phyloP scores from a whole-genome alignment of 2,888 invertebrate genomes.

The Aphodius sticticus region DNA sequence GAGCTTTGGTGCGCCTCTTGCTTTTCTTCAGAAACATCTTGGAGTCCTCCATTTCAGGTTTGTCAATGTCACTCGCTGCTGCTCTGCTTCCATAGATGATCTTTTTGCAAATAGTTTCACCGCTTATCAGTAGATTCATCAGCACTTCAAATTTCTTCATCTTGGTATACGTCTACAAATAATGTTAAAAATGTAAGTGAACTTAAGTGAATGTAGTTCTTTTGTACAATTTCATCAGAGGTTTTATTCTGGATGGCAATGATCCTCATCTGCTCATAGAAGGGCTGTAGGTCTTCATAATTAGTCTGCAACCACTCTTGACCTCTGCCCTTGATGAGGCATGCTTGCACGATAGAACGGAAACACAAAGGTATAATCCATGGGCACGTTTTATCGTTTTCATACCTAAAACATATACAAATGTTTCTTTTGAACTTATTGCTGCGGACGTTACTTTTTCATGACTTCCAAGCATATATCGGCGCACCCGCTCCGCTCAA shows the following conservation, averaged over 20 bases:
- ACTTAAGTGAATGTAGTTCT: constrained; percentile 8
- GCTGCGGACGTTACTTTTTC: constrained; percentile 36
- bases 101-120: constrained; percentile 35
- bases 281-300: constrained; percentile 44
- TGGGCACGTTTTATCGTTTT: constrained; percentile 29
- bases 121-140: constrained; percentile 35
- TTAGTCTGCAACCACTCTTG: constrained; percentile 49
- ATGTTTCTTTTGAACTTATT: not conserved
- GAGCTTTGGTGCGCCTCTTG: constrained; percentile 49
- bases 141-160: constrained; percentile 36
- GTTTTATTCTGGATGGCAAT: constrained; percentile 41
- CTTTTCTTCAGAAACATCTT: constrained; percentile 46
- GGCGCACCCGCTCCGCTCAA: constrained; percentile 38
- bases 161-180: constrained; percentile 34
- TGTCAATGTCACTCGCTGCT: constrained; percentile 27
- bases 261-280: constrained; percentile 43
- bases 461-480: constrained; percentile 43
- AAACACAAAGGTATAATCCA: constrained; percentile 32
- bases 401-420: constrained; percentile 30
- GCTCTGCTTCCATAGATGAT: constrained; percentile 32
- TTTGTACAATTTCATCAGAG: constrained; percentile 38
- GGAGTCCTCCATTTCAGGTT: constrained; percentile 29
- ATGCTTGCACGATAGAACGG: constrained; percentile 32
- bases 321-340: constrained; percentile 32
- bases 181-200: not conserved